phyloP scores from a whole-genome alignment of 2,888 invertebrate species.

The Byasa hedistus region DNA sequence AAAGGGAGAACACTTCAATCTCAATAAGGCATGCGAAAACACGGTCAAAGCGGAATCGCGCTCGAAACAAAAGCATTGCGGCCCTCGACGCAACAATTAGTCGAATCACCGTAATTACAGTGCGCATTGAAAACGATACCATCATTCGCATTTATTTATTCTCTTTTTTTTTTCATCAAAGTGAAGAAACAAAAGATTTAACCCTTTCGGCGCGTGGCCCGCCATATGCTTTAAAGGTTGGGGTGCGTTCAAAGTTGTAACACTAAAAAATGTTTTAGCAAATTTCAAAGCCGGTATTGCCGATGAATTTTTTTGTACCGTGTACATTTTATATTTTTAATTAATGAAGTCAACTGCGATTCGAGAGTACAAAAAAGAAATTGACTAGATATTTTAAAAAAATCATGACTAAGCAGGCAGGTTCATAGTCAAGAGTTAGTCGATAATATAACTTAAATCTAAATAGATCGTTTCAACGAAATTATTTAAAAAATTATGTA shows the following conservation, averaged over 20 bases:
- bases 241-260: slow-evolving; percentile 41
- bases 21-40: slow-evolving; percentile 68
- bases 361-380: no score
- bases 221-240: slow-evolving; percentile 58
- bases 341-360: no score
- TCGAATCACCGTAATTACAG: slow-evolving; percentile 72
- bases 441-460: no score
- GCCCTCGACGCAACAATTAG: slow-evolving; percentile 67
- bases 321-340: neutral
- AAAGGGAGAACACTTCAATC: slow-evolving; percentile 59
- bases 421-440: no score
- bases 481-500: no score
- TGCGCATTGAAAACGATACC: slow-evolving; percentile 71
- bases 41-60: slow-evolving; percentile 70
- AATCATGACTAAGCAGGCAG: no score
- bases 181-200: slow-evolving; percentile 60
- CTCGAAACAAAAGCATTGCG: slow-evolving; percentile 64
- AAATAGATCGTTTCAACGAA: no score
- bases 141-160: slow-evolving; percentile 60
- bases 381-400: no score
- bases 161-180: slow-evolving; percentile 47
- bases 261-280: slow-evolving; percentile 44
- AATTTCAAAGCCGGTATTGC: slow-evolving; percentile 30
- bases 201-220: slow-evolving; percentile 71
- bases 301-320: neutral